Conservation (phyloP, 1,140 invertebrate species). For the Pollicipes pollicipes region DNA sequence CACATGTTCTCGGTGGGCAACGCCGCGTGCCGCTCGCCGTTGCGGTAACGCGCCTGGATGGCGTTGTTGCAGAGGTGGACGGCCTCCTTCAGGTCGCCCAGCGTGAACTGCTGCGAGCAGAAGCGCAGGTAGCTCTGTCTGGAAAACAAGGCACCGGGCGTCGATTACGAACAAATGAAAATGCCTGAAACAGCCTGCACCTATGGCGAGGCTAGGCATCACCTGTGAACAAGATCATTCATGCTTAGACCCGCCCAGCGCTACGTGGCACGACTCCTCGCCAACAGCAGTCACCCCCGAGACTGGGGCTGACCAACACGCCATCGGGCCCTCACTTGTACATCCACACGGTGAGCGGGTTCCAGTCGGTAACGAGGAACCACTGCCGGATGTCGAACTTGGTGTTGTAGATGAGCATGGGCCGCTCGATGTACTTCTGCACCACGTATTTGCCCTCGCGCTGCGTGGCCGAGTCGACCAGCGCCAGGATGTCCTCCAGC, state of each 20-base stretch:
- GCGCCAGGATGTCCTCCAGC: slow-evolving; percentile 61
- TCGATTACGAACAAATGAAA: no score
- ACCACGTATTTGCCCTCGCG: slow-evolving; percentile 67
- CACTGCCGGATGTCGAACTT: slow-evolving; percentile 49
- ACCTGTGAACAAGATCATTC: no score
- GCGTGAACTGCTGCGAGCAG: slow-evolving; percentile 72
- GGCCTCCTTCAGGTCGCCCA: slow-evolving; percentile 79
- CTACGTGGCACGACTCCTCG: no score
- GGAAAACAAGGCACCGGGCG: no score
- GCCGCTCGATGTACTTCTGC: slow-evolving; percentile 70
- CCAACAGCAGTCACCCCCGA: no score
- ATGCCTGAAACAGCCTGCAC: no score
- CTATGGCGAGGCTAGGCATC: no score
- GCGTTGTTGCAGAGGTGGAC: slow-evolving; percentile 87
- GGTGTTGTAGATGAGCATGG: slow-evolving; percentile 32
- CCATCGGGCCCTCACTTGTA: slow-evolving; percentile 45
- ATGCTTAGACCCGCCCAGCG: no score
- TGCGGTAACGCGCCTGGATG: slow-evolving; percentile 78
- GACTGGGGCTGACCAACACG: no score
- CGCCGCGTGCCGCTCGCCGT: slow-evolving; percentile 50
- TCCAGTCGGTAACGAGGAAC: slow-evolving; percentile 77
- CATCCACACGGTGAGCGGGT: slow-evolving; percentile 82
- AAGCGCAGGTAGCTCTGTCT: slow-evolving; percentile 80
- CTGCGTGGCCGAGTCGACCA: slow-evolving; percentile 22
- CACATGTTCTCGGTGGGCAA: slow-evolving; percentile 68